Evolutionary conservation across 35 echinoderm and acorn worm species (phyloP), one percentile per base, ranked within the genome.

Genomic region (Strongylocentrotus purpuratus): DNA sequence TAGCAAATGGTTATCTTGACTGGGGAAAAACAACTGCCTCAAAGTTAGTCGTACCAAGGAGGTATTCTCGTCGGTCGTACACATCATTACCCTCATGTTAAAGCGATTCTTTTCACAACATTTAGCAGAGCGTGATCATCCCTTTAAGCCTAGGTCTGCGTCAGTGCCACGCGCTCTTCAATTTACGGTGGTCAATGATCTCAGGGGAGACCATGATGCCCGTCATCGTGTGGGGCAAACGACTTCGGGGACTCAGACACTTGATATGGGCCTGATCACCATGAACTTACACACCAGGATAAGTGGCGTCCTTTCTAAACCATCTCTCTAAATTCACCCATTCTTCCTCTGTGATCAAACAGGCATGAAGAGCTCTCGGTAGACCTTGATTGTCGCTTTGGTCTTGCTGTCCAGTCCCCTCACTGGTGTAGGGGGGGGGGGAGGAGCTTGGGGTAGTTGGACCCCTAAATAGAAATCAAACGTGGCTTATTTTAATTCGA

Each of bases 161-260:
- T 78, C 18, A 78, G 65, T 8, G 65, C 65, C 65, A 78, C 65
- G 28, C 65, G 65, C 65, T n/a, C 22, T 78, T 78, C 22, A 78
- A n/a, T 78, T 78, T 78, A 78, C 65, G 65, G 65, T 78, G 65
- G 65, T 78, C 65, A n/a, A 7, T 78, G 65, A 78, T 78, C 65
- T 78, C 65, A 18, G 25, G 65, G 65, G 65, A 78, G 65, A 78
- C 28, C 65, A 28, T n/a, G 65, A 78, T 78, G 25, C 22, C 65
- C 65, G 20, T 78, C 65, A 28, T 78, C 0, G 65, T 78, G 65
- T 78, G 65, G 65, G 65, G 65, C 65, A 78, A 78, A 78, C 20
- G 65, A 78, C 65, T 78, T 78, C 65, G 65, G 65, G 25, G 65
- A 78, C 65, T 7, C 25, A 78, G 65, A 78, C 65, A 78, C 65